phyloP scores from a whole-genome alignment of 2,113 vertebrate genomes.

The Chlamydotis undulata region DNA sequence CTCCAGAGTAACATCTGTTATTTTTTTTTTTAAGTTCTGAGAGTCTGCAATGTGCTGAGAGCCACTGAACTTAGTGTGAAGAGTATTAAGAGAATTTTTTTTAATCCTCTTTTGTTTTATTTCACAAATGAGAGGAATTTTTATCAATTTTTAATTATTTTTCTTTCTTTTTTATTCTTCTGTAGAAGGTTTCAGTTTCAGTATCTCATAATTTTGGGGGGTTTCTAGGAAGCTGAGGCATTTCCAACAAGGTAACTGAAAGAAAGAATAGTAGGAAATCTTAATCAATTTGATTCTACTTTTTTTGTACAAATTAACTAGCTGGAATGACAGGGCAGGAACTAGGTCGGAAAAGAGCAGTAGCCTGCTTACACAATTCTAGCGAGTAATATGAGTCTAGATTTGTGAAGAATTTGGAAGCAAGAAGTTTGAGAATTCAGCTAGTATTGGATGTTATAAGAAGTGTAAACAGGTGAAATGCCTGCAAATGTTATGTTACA shows the following conservation, averaged over 20 bases:
- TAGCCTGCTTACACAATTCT: neutral
- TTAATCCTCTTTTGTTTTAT: neutral
- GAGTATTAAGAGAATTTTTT: neutral
- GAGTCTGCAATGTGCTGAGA: neutral
- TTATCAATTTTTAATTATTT: neutral
- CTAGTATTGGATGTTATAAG: neutral
- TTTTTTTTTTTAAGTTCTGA: neutral
- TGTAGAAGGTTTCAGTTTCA: neutral
- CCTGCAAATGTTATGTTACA: neutral
- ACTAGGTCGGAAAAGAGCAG: neutral
- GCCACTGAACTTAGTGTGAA: neutral
- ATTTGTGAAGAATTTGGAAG: neutral
- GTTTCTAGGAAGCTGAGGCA: neutral
- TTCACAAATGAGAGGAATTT: neutral
- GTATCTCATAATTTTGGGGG: neutral
- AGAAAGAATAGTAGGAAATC: conserved; percentile 44
- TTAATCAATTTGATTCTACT: neutral
- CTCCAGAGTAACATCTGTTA: neutral
- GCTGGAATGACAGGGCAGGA: neutral
- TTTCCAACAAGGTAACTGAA: neutral
- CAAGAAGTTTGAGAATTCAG: neutral
- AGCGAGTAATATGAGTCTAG: neutral
- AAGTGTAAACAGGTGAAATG: neutral
- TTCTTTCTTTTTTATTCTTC: neutral
- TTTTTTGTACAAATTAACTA: neutral